Base-by-base conservation (phyloP, 2,113 vertebrate genomes). In the Neogobius melanostomus region DNA sequence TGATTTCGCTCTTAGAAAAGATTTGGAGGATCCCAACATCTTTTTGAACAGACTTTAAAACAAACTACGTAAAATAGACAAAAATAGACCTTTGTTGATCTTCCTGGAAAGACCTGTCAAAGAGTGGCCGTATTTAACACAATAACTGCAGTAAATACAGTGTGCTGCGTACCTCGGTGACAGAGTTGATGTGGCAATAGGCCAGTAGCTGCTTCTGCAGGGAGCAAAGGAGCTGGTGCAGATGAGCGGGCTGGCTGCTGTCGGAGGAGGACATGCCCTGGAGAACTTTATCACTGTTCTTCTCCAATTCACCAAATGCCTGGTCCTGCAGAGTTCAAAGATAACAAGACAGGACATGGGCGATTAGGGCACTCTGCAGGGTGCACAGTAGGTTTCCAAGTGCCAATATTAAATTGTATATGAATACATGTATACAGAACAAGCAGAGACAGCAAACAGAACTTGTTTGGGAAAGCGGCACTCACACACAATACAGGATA, bases 301-400 rank as follows among this genome's bases (percentile, higher is more conserved):
- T 99, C 90, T 99, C 98, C 90, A 99, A 90, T 81, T 99, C 98
- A 28, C 98, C 98, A 59, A 99, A 97, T 0, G 98, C 98, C 90
- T 98, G 97, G 81, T 99, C 98, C 98, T 99, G 82, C 5, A 79
- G 16, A 54, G 49, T 71, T 5, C 6, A 14, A 68, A 44, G 14
- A 1, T 10, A 15, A 36, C 47, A 12, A 49, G 15, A 67, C 21
- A 65, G 10, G 59, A 6, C 68, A 68, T 6, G 17, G 7, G 44
- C 4, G 28, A 36, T 36, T 36, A 36, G 28, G 28, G 28, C 28
- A 36, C 28, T 36, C 28, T 36, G 28, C 28, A 36, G 28, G 28
- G 28, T 36, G 28, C 28, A 36, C 28, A 36, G 28, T 36, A 36
- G 28, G 4, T 36, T 36, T 36, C 28, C 28, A 36, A 36, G 28